Percentiles rank a stretch among this genome's conserved stretches.
phyloP scores from a whole-genome alignment of 2,888 invertebrate species.

The Ectemnius cavifrons region DNA sequence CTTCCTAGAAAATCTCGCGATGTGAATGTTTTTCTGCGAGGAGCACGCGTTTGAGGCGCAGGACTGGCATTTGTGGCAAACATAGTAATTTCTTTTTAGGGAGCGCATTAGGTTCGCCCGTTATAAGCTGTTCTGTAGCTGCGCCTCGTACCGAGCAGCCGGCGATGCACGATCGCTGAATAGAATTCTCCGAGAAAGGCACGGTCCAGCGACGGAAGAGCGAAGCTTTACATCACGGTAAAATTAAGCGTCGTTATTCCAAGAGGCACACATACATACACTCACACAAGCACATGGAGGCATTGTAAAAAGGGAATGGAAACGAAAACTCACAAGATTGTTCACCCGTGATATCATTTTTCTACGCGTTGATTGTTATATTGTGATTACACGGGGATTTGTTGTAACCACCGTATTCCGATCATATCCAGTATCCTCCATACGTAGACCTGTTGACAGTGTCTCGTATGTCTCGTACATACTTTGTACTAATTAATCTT shows the following conservation, averaged over 20 bases:
- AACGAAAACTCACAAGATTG: too few relatives aligned
- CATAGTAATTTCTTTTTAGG: constrained; percentile 40
- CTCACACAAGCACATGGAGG: constrained; percentile 16
- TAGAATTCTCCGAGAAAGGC: too few relatives aligned
- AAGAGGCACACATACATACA: neutral
- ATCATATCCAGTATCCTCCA: constrained; percentile 33
- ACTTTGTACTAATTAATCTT: constrained; percentile 57
- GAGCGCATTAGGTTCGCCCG: constrained; percentile 32
- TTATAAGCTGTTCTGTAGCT: too few relatives aligned
- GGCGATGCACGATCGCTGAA: too few relatives aligned
- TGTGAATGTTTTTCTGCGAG: constrained; percentile 16
- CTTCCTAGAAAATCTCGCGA: constrained; percentile 25
- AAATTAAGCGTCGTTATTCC: constrained; percentile 5
- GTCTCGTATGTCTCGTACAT: constrained; percentile 60
- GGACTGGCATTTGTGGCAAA: constrained; percentile 60
- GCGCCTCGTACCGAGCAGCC: too few relatives aligned
- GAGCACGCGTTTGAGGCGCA: constrained; percentile 11
- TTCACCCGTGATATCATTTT: too few relatives aligned
- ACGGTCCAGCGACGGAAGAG: too few relatives aligned
- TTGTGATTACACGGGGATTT: constrained; percentile 22
- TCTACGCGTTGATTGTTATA: constrained; percentile 6
- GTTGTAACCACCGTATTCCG: constrained; percentile 40
- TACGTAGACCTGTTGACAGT: constrained; percentile 40
- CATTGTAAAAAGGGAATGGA: constrained; percentile 10
- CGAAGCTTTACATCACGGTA: neutral